Base-by-base conservation (phyloP, 2,797 vertebrate genomes). In the Trachurus trachurus region DNA sequence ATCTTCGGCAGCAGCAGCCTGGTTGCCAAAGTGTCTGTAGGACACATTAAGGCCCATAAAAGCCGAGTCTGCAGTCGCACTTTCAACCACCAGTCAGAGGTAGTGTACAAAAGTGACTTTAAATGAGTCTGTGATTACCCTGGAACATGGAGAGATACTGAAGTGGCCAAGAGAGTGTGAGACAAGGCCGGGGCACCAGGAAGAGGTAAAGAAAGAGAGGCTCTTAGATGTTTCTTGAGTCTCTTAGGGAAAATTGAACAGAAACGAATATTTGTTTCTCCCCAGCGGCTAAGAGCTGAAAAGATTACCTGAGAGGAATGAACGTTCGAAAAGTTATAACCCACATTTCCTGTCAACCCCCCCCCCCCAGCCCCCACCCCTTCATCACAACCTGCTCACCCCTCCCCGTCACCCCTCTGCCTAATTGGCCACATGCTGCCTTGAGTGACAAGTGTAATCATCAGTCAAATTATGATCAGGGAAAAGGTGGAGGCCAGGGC, bases 361-460 rank as follows among this genome's bases (percentile, higher is more conserved):
- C 26, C 26, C 3, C 26, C 26, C 3, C 26, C 26, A 26, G 26
- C 26, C 26, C 26, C 26, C 26, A 26, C 57, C 71, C 71, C 76
- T 56, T 44, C 66, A 68, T 56, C 74, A 6, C 74, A 81, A 78
- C 74, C 83, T 64, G 56, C 68, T 71, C 0, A 15, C 79, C 86
- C 71, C 74, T 88, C 85, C 76, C 86, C 50, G 56, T 90, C 80
- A 65, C 84, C 90, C 90, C 87, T 86, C 45, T 7, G 86, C 82
- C 92, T 95, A 95, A 95, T 94, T 95, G 95, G 94, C 93, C 93
- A 95, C 95, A 96, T 94, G 94, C 95, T 95, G 95, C 92, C 95
- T 91, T 97, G 97, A 98, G 89, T 96, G 97, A 96, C 96, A 96
- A 95, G 95, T 96, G 94, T 97, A 96, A 96, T 97, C 96, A 97